Conservation (phyloP, 1,140 invertebrate genomes). For the Pachypsylla venusta region DNA sequence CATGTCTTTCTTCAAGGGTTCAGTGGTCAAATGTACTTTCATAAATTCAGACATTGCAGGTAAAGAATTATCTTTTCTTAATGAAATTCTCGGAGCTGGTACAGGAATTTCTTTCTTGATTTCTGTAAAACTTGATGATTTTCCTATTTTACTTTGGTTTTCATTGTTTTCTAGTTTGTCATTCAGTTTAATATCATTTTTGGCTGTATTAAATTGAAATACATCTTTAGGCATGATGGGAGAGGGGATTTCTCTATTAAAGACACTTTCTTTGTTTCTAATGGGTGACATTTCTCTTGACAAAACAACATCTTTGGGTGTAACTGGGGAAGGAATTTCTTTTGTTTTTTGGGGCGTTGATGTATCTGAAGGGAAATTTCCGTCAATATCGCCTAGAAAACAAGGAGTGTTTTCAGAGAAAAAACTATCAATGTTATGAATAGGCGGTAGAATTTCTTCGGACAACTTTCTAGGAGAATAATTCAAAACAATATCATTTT, state of each 20-base stretch:
- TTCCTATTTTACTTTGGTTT: neutral
- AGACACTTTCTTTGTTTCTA: neutral
- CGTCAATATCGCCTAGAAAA: neutral
- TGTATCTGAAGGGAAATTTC: too few species aligned
- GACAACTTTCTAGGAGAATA: neutral
- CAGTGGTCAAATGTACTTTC: slow-evolving; percentile 8
- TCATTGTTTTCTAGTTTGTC: neutral
- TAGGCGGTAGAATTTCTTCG: neutral
- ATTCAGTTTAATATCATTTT: neutral
- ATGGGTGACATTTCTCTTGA: neutral
- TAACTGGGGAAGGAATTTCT: neutral
- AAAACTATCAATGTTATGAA: neutral
- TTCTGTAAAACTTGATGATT: neutral
- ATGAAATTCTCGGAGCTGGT: slow-evolving; percentile 3
- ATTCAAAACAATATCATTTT: neutral
- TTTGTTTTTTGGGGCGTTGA: neutral
- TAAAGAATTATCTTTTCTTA: neutral
- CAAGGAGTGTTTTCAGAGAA: neutral
- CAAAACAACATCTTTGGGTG: neutral
- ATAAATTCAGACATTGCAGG: slow-evolving; percentile 1
- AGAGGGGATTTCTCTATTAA: neutral
- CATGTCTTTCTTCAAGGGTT: too few species aligned
- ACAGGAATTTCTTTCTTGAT: slow-evolving; percentile 1
- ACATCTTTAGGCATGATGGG: slow-evolving; percentile 1
- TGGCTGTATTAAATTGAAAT: neutral